A percentile compares a stretch with the other conserved stretches of the same genome.
phyloP scores from a whole-genome alignment of 2,797 vertebrate species.

The Geotrypetes seraphini region DNA sequence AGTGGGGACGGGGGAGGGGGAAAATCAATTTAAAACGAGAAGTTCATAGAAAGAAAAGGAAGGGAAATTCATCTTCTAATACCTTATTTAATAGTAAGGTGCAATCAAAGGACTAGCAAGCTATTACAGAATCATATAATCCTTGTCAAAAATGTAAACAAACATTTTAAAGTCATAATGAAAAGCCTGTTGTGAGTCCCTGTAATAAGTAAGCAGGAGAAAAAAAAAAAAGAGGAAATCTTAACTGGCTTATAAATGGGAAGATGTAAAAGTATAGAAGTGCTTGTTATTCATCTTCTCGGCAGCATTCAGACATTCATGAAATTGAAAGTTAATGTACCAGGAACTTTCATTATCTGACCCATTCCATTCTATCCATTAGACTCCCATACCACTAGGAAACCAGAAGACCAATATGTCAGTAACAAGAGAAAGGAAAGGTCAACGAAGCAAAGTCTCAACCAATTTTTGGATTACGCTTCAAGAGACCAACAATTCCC shows the following conservation, averaged over 20 bases:
- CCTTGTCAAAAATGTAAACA: constrained; percentile 33
- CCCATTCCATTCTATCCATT: constrained; percentile 60
- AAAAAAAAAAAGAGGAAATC: constrained; percentile 29
- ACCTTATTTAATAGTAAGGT: constrained; percentile 14
- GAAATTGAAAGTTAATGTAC: constrained; percentile 81
- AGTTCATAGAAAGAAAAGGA: constrained; percentile 9
- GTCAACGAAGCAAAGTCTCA: constrained; percentile 59
- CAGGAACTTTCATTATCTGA: constrained; percentile 72
- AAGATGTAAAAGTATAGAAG: constrained; percentile 55
- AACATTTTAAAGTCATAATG: constrained; percentile 26
- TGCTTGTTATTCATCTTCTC: constrained; percentile 61
- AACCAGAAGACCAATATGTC: constrained; percentile 62
- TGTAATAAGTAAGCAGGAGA: too few species aligned
- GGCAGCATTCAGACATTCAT: constrained; percentile 67
- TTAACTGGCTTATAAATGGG: constrained; percentile 56
- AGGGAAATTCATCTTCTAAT: constrained; percentile 16
- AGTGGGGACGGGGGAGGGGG: too few species aligned
- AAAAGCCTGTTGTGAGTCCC: constrained; percentile 28
- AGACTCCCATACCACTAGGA: constrained; percentile 47
- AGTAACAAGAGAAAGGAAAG: constrained; percentile 57
- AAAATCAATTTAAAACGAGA: neutral
- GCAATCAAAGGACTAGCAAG: constrained; percentile 18
- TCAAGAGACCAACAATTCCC: constrained; percentile 46
- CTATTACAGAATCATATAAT: constrained; percentile 29
- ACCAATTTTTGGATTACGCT: constrained; percentile 58